Conservation (phyloP, 2,888 invertebrate species). For the Aricia artaxerxes region DNA sequence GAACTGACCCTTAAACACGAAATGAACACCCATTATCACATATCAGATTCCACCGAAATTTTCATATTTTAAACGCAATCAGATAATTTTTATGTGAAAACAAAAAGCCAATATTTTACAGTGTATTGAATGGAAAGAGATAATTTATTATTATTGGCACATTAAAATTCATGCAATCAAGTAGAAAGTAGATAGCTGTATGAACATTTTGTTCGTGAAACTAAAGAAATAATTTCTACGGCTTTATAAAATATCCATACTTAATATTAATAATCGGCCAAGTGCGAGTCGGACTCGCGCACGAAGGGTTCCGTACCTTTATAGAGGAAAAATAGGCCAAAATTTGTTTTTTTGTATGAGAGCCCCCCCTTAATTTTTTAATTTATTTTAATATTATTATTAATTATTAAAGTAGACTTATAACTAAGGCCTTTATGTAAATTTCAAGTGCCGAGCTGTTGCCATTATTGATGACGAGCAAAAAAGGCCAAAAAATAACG, state of each 20-base stretch:
- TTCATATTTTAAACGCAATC: slow-evolving; percentile 29
- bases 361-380: too few species aligned
- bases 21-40: slow-evolving; percentile 11
- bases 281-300: too few species aligned
- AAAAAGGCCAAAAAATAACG: too few species aligned
- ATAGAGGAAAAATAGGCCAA: too few species aligned
- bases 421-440: too few species aligned
- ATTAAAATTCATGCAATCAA: slow-evolving; percentile 5
- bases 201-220: background rate
- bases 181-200: slow-evolving; percentile 1
- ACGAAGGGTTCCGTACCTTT: too few species aligned
- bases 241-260: background rate
- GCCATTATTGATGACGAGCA: too few species aligned
- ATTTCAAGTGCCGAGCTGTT: too few species aligned
- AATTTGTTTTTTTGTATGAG: too few species aligned
- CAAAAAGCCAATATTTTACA: slow-evolving; percentile 23
- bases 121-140: slow-evolving; percentile 19
- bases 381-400: too few species aligned
- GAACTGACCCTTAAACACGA: background rate
- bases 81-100: slow-evolving; percentile 21
- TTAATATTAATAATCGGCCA: too few species aligned
- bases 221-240: background rate
- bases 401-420: too few species aligned
- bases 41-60: slow-evolving; percentile 28
- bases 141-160: slow-evolving; percentile 15